phyloP scores from a whole-genome alignment of 1,140 invertebrate species.

The Elymnias hypermnestra region DNA sequence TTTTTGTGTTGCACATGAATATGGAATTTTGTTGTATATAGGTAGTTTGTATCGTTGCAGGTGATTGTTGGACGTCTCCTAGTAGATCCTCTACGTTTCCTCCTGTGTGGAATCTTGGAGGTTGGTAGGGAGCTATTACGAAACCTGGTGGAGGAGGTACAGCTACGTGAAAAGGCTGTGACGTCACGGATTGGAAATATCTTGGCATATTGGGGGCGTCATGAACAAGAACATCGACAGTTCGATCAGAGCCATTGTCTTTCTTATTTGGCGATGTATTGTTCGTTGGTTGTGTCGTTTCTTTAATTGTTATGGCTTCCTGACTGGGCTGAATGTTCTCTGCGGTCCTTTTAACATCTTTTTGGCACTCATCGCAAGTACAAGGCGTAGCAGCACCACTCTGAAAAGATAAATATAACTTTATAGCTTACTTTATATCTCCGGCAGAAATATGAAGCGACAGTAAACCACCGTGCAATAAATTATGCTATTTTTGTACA shows the following conservation, averaged over 20 bases:
- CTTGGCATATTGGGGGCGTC: constrained; percentile 52
- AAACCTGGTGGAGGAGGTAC: constrained; percentile 58
- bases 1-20: constrained; percentile 70
- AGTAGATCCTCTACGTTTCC: constrained; percentile 69
- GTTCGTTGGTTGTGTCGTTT: constrained; percentile 33
- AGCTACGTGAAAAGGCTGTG: constrained; percentile 53
- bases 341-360: constrained; percentile 34
- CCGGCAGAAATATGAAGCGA: neutral
- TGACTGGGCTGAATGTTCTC: constrained; percentile 17
- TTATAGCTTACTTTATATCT: constrained; percentile 5
- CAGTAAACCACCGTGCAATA: constrained; percentile 4
- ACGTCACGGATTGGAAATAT: constrained; percentile 60
- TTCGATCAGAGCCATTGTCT: constrained; percentile 40
- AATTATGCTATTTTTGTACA: neutral
- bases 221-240: constrained; percentile 62
- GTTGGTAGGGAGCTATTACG: constrained; percentile 54
- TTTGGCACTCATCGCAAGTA: constrained; percentile 62
- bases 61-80: constrained; percentile 56
- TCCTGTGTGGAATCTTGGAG: constrained; percentile 59
- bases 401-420: constrained; percentile 42
- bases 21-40: constrained; percentile 67
- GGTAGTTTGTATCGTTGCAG: constrained; percentile 55
- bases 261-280: constrained; percentile 31
- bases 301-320: constrained; percentile 21
- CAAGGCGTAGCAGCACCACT: constrained; percentile 59